These are phyloP conservation scores for Pteronotus mesoamericanus DNA, from an alignment of 2,797 vertebrate genomes.

Conservation along the genomic window DNA sequence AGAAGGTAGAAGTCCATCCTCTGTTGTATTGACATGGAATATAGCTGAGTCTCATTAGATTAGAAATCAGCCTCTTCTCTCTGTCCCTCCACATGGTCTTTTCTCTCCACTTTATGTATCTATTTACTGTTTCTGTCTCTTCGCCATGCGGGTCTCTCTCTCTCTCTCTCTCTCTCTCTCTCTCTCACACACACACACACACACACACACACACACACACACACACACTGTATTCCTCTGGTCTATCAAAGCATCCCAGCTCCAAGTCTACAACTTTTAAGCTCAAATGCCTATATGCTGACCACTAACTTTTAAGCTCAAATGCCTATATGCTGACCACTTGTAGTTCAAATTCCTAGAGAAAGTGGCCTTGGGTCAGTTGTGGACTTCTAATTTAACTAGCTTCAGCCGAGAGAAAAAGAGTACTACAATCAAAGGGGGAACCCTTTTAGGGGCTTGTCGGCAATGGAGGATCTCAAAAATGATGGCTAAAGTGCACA, in stretches of 20 bases:
- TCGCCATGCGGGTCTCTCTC: no score
- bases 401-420: background rate
- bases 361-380: background rate
- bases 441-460: background rate
- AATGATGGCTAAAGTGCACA: background rate
- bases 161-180: no score
- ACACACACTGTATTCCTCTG: background rate
- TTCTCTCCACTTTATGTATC: background rate
- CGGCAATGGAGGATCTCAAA: background rate
- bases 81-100: background rate
- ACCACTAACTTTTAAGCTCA: background rate
- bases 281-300: background rate
- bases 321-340: background rate
- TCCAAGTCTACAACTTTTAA: background rate
- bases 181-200: no score
- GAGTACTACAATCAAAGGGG: background rate
- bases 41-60: no score
- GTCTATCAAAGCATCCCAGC: background rate
- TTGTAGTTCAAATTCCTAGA: background rate
- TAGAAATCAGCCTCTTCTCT: background rate
- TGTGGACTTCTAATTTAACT: background rate
- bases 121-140: background rate
- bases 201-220: no score
- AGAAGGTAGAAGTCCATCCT: background rate
- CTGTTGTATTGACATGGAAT: background rate